These are phyloP conservation scores for Meriones psammophilus DNA, from an alignment of 2,797 vertebrate species.

Conservation along the genomic window DNA sequence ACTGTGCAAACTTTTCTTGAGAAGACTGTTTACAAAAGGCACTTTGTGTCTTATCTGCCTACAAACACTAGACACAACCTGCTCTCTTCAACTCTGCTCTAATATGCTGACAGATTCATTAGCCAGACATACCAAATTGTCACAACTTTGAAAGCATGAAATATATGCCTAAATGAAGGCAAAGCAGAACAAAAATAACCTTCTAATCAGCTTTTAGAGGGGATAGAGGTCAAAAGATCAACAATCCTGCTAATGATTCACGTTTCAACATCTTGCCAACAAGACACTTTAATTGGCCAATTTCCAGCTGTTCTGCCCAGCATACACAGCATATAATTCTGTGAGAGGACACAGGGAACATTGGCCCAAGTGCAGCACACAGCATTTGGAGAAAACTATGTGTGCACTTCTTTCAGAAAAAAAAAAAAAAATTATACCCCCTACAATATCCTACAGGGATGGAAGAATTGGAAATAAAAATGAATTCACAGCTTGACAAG, in stretches of 20 bases:
- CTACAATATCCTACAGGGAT: conserved; percentile 24
- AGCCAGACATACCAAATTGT: conserved; percentile 54
- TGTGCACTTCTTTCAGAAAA: neutral
- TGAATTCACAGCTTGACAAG: conserved; percentile 54
- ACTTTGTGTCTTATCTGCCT: neutral
- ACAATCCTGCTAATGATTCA: conserved; percentile 68
- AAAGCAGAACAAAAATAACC: conserved; percentile 64
- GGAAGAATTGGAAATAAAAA: conserved; percentile 76
- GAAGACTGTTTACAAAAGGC: neutral
- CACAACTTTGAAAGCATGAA: conserved; percentile 64
- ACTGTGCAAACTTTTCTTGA: neutral
- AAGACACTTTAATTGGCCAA: conserved; percentile 67
- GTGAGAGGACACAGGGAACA: neutral
- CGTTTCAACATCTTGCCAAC: conserved; percentile 51
- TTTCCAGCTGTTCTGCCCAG: conserved; percentile 63
- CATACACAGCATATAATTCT: neutral
- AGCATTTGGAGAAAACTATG: neutral
- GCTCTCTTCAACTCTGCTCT: conserved; percentile 36
- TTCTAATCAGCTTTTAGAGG: conserved; percentile 54
- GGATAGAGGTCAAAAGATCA: conserved; percentile 53
- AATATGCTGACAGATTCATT: conserved; percentile 66
- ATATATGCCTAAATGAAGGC: conserved; percentile 43
- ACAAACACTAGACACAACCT: conserved; percentile 45
- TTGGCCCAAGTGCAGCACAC: neutral
- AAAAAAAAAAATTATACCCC: neutral